These are phyloP conservation scores for Buphagus erythrorhynchus DNA, from an alignment of 2,797 vertebrate genomes.

Conservation along the genomic window DNA sequence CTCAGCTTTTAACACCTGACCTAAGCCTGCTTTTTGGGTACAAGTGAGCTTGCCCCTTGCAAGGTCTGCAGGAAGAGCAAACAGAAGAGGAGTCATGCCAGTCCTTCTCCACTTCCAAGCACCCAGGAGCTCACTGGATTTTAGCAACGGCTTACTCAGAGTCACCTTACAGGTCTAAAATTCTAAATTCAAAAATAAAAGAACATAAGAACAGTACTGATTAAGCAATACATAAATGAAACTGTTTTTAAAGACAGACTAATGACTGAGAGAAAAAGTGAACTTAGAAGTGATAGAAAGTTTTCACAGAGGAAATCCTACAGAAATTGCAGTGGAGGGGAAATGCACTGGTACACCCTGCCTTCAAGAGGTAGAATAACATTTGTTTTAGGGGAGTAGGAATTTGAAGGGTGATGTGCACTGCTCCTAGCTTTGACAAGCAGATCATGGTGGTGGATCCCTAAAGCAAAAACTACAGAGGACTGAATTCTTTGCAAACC, in stretches of 20 bases:
- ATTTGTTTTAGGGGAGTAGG: neutral
- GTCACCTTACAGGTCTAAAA: neutral
- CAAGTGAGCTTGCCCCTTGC: fast-evolving
- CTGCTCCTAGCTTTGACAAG: neutral
- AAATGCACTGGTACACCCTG: neutral
- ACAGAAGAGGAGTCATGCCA: neutral
- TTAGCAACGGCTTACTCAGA: neutral
- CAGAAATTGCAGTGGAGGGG: neutral
- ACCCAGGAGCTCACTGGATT: neutral
- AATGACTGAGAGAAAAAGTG: neutral
- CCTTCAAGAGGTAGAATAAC: neutral
- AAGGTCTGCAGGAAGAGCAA: neutral
- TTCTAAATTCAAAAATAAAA: neutral
- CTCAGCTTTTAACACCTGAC: neutral
- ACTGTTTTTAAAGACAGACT: neutral
- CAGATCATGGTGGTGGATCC: neutral
- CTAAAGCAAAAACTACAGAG: neutral
- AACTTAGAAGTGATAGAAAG: neutral
- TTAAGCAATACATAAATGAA: neutral
- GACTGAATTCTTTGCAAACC: neutral
- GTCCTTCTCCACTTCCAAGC: neutral
- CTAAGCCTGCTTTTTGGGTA: neutral
- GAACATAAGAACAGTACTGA: neutral
- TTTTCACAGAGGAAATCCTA: neutral
- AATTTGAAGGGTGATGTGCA: neutral